A percentile compares a stretch with the other conserved stretches of the same genome.
phyloP scores from a whole-genome alignment of 2,888 invertebrate species.

The Agrochola macilenta region DNA sequence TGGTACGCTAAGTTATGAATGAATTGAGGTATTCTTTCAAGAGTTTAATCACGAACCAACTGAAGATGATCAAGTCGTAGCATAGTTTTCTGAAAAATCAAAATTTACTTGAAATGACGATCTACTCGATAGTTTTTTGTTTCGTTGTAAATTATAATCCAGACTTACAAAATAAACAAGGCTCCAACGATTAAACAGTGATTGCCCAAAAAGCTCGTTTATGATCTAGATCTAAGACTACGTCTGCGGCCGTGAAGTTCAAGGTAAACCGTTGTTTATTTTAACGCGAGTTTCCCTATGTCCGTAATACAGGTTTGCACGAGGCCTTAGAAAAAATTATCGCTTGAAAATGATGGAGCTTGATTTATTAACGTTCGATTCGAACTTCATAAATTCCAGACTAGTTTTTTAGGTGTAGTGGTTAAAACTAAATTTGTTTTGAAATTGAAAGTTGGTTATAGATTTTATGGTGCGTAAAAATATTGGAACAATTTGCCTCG shows the following conservation, averaged over 20 bases:
- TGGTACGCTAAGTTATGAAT: not conserved
- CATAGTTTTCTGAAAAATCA: not conserved
- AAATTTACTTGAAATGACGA: not conserved
- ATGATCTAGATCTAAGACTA: constrained; percentile 29
- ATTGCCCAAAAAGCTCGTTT: constrained; percentile 25
- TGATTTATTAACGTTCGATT: constrained; percentile 36
- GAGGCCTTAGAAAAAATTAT: constrained; percentile 46
- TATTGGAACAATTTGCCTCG: not conserved
- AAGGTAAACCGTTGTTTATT: constrained; percentile 58
- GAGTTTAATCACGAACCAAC: not conserved
- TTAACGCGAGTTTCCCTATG: constrained; percentile 52
- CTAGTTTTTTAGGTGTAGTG: constrained; percentile 33
- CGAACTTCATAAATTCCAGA: constrained; percentile 38
- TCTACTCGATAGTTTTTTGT: not conserved
- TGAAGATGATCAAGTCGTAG: not conserved
- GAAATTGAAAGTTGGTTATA: constrained; percentile 44
- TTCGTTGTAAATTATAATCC: not conserved
- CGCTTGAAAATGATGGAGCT: constrained; percentile 8
- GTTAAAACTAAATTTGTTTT: constrained; percentile 16
- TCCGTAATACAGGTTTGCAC: constrained; percentile 32
- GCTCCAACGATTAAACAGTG: not conserved
- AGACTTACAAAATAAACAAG: not conserved
- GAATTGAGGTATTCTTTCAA: not conserved
- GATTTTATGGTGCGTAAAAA: constrained; percentile 12
- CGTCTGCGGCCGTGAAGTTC: constrained; percentile 51